These are phyloP conservation scores for Pao palembangensis DNA, from an alignment of 2,113 vertebrate species.

Conservation along the genomic window DNA sequence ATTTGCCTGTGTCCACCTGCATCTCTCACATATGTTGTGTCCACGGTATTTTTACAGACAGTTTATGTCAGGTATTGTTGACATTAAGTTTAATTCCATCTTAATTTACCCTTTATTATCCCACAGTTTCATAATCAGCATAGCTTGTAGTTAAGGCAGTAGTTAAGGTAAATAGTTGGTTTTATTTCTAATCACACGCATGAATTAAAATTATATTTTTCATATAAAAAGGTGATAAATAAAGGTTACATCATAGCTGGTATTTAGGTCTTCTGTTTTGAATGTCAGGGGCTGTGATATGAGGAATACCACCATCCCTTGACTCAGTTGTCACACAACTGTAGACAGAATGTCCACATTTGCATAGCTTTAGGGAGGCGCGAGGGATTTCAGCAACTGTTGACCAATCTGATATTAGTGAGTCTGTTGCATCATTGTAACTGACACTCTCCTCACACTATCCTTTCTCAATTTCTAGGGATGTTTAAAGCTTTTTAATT, in stretches of 20 bases:
- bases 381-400: conserved; percentile 55
- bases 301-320: conserved; percentile 32
- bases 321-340: conserved; percentile 10
- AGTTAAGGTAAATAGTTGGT: too few species aligned
- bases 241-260: conserved; percentile 29
- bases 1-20: conserved; percentile 11
- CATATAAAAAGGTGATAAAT: too few species aligned
- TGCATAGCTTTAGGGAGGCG: conserved; percentile 7
- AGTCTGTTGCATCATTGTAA: conserved; percentile 51
- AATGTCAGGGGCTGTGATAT: conserved; percentile 27
- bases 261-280: conserved; percentile 28
- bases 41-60: too few species aligned
- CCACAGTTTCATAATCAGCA: too few species aligned
- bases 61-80: too few species aligned
- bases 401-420: conserved; percentile 42
- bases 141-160: too few species aligned
- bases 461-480: conserved; percentile 33
- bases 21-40: too few species aligned
- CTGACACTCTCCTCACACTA: conserved; percentile 35
- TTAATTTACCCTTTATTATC: too few species aligned
- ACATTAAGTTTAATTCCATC: too few species aligned
- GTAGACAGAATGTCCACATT: conserved; percentile 16
- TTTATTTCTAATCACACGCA: too few species aligned
- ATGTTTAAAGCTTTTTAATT: neutral
- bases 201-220: too few species aligned